Evolutionary conservation across 2,113 vertebrate species (phyloP).

Genomic region (Hemiprocne comata): DNA sequence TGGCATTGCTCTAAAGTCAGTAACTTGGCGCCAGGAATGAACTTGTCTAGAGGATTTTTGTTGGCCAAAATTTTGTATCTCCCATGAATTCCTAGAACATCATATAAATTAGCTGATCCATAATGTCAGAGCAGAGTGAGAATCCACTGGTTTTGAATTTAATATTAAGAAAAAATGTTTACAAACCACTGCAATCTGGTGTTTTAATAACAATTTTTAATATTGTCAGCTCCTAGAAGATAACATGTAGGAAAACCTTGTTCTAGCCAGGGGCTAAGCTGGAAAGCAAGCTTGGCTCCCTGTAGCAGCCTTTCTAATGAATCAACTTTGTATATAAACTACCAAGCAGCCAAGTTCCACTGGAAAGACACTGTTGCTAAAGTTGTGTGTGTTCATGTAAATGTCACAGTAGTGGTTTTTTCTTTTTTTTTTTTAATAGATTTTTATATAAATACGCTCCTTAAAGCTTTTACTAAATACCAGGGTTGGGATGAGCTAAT

Average conservation of each 20-base stretch:
- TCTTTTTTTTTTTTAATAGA: not conserved
- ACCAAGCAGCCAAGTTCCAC: not conserved
- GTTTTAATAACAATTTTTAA: not conserved
- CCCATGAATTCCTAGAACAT: not conserved
- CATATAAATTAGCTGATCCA: not conserved
- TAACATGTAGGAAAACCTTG: not conserved
- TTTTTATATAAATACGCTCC: slow-evolving; percentile 13
- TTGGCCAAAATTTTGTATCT: not conserved
- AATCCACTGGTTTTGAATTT: not conserved
- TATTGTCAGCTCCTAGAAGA: not conserved
- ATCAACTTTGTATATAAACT: slow-evolving; percentile 41
- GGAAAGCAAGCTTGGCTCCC: not conserved
- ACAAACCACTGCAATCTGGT: not conserved
- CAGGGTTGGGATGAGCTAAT: slow-evolving; percentile 19
- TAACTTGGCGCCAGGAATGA: not conserved
- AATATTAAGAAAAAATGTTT: not conserved
- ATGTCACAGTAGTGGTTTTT: not conserved
- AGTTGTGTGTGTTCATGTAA: slow-evolving; percentile 29
- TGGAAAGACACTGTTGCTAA: not conserved
- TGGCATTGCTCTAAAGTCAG: not conserved
- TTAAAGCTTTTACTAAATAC: slow-evolving; percentile 24
- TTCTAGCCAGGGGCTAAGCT: not conserved
- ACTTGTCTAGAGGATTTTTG: not conserved
- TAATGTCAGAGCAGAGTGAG: not conserved
- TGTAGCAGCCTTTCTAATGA: not conserved